Conservation (phyloP, 1,140 invertebrate genomes). For the honey bee (Apis mellifera) region Amel_HAv3.1 CM009935.2:1173501-1174000, state of each 20-base stretch:
- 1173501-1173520: too few species aligned
- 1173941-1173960: slow-evolving; percentile 31
- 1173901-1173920: slow-evolving; percentile 11
- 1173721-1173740: not conserved
- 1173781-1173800: not conserved
- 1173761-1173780: not conserved
- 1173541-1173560: too few species aligned
- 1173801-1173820: not conserved
- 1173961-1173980: slow-evolving; percentile 23
- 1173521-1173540: too few species aligned
- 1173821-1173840: not conserved
- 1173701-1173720: not conserved
- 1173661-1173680: too few species aligned
- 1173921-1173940: slow-evolving; percentile 36
- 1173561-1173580: too few species aligned
- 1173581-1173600: too few species aligned
- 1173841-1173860: not conserved
- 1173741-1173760: not conserved
- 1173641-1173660: too few species aligned
- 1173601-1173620: too few species aligned
- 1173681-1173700: not conserved
- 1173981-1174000: slow-evolving; percentile 38
- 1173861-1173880: slow-evolving; percentile 8
- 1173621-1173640: too few species aligned
- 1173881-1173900: slow-evolving; percentile 7